Conservation (phyloP, 2,113 vertebrate genomes). For the Reinhardtius hippoglossoides region DNA sequence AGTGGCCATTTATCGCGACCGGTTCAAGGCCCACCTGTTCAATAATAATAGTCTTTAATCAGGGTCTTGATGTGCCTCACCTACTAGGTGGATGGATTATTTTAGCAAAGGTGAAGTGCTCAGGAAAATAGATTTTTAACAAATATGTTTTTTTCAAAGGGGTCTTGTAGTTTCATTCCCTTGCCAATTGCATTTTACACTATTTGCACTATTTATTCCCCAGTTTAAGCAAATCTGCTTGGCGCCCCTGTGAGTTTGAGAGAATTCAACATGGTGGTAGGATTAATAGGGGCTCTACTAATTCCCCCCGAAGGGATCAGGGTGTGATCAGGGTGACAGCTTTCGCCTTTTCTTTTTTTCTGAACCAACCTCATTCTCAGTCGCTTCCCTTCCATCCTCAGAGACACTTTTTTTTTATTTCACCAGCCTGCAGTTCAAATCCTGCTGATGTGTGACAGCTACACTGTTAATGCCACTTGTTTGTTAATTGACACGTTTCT, state of each 20-base stretch:
- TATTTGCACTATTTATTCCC: neutral
- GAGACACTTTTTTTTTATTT: constrained; percentile 4
- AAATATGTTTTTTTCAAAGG: no score
- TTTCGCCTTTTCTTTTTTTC: constrained; percentile 9
- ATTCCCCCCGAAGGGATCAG: constrained; percentile 28
- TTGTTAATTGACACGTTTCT: constrained; percentile 28
- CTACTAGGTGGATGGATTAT: no score
- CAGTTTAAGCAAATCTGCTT: neutral
- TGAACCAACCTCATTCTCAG: constrained; percentile 9
- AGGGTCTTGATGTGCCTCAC: no score
- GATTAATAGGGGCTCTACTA: constrained; percentile 19
- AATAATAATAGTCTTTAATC: no score
- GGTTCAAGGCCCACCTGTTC: no score
- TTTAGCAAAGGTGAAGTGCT: no score
- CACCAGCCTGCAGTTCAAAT: constrained; percentile 9
- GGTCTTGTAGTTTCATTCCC: no score
- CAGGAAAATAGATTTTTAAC: no score
- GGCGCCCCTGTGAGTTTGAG: neutral
- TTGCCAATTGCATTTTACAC: neutral
- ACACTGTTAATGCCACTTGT: constrained; percentile 7
- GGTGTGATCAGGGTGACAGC: constrained; percentile 19
- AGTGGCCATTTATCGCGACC: no score
- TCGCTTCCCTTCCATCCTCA: constrained; percentile 1
- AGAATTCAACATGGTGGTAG: neutral
- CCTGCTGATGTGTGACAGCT: constrained; percentile 36